These are phyloP conservation scores for Battus philenor DNA, from an alignment of 1,140 invertebrate genomes.

Conservation along the genomic window DNA sequence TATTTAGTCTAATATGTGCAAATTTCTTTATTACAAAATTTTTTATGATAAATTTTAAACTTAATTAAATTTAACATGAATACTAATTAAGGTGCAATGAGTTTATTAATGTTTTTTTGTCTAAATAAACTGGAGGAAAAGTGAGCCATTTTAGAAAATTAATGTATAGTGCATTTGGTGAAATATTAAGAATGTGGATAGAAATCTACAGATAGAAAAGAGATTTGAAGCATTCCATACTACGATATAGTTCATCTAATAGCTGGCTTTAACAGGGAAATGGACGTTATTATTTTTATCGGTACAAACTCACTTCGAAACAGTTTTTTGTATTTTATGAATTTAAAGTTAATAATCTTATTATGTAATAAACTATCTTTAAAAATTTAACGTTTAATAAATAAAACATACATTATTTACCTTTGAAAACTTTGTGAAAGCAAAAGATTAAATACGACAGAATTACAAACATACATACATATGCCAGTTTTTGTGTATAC, in stretches of 20 bases:
- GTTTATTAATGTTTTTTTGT: constrained; percentile 45
- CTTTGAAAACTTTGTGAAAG: too few relatives aligned
- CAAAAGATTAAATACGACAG: too few relatives aligned
- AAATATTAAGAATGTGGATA: constrained; percentile 65
- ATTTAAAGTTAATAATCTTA: background rate
- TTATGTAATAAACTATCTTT: background rate
- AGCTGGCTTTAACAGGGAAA: constrained; percentile 75
- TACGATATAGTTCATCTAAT: constrained; percentile 66
- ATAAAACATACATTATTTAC: too few relatives aligned
- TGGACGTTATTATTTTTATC: constrained; percentile 47
- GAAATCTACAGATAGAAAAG: constrained; percentile 66
- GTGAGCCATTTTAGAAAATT: constrained; percentile 75
- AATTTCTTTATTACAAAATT: constrained; percentile 15
- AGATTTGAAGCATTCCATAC: constrained; percentile 74
- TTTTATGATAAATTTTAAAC: background rate
- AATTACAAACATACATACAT: too few relatives aligned
- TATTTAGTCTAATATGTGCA: constrained; percentile 46
- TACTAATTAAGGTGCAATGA: constrained; percentile 41
- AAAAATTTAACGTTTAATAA: too few relatives aligned
- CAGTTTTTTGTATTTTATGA: background rate
- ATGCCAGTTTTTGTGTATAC: too few relatives aligned
- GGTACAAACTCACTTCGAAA: too few relatives aligned
- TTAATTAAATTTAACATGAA: too few relatives aligned
- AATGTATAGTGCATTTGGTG: constrained; percentile 70
- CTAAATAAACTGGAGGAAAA: constrained; percentile 64